Conservation (phyloP, 2,888 invertebrate species). For the Aelia acuminata region DNA sequence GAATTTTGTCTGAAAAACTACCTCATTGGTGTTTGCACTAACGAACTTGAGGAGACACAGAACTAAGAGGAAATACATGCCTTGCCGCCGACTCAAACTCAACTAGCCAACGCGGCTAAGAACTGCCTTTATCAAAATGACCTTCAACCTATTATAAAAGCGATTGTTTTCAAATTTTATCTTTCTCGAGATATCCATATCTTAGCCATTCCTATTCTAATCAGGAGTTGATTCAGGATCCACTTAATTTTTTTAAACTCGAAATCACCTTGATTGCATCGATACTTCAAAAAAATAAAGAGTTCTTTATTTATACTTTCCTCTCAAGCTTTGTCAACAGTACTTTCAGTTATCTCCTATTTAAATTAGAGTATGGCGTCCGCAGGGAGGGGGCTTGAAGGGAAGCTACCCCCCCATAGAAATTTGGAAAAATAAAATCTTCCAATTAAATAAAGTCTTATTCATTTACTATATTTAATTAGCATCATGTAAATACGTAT, state of each 20-base stretch:
- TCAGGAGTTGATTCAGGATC: background rate
- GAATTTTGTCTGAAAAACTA: slow-evolving; percentile 53
- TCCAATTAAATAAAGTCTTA: too few relatives aligned
- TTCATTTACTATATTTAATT: too few relatives aligned
- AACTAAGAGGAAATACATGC: background rate
- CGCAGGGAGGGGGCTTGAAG: too few relatives aligned
- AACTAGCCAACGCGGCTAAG: background rate
- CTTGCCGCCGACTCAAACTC: background rate
- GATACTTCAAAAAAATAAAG: background rate
- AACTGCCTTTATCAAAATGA: background rate
- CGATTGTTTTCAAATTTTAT: background rate
- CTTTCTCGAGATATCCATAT: background rate
- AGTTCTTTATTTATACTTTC: background rate
- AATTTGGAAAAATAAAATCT: too few relatives aligned
- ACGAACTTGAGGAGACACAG: background rate
- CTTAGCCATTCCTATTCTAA: background rate
- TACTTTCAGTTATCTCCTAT: background rate
- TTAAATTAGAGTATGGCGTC: too few relatives aligned
- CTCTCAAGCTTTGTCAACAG: background rate
- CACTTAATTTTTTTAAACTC: background rate
- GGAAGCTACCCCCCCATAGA: too few relatives aligned
- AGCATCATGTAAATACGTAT: too few relatives aligned
- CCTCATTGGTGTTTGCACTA: background rate
- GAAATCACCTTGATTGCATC: background rate
- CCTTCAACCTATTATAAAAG: background rate